phyloP scores from a whole-genome alignment of 1,140 invertebrate genomes.

The Globodera ellingtonae region DNA sequence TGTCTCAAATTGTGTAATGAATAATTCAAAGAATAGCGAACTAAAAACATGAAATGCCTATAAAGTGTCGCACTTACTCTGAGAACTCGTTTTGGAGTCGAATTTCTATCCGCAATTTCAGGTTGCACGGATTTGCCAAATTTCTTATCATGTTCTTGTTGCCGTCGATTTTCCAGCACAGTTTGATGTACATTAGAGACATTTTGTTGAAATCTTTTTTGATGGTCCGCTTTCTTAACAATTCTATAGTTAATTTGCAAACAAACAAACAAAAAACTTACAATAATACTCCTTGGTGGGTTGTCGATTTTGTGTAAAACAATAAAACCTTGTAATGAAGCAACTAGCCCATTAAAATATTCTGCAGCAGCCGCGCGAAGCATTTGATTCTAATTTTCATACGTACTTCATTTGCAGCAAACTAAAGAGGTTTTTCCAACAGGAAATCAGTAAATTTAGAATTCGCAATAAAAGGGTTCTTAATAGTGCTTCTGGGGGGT shows the following conservation, averaged over 20 bases:
- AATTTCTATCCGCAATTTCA: constrained; percentile 28
- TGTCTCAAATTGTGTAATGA: too few relatives aligned
- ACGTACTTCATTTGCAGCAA: neutral
- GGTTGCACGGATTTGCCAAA: constrained; percentile 19
- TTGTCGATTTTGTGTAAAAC: constrained; percentile 49
- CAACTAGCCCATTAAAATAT: constrained; percentile 45
- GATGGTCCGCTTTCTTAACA: constrained; percentile 27
- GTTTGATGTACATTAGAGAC: constrained; percentile 20
- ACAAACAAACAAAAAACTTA: constrained; percentile 2
- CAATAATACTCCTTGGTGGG: constrained; percentile 9
- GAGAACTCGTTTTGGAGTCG: constrained; percentile 36
- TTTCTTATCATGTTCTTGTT: constrained; percentile 30
- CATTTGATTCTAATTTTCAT: constrained; percentile 27
- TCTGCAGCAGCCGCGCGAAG: constrained; percentile 41
- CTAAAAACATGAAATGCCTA: constrained; percentile 11
- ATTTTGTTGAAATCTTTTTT: constrained; percentile 20
- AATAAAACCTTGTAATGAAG: constrained; percentile 49
- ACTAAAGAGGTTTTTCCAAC: too few relatives aligned
- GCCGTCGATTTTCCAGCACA: constrained; percentile 36
- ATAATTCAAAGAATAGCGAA: neutral
- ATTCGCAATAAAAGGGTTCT: too few relatives aligned
- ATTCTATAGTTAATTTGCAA: constrained; percentile 10
- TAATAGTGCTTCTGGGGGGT: too few relatives aligned
- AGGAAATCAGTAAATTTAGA: too few relatives aligned
- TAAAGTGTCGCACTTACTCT: constrained; percentile 10